Evolutionary conservation across 2,888 invertebrate genomes (phyloP).

Genomic region (Melanotus villosus): DNA sequence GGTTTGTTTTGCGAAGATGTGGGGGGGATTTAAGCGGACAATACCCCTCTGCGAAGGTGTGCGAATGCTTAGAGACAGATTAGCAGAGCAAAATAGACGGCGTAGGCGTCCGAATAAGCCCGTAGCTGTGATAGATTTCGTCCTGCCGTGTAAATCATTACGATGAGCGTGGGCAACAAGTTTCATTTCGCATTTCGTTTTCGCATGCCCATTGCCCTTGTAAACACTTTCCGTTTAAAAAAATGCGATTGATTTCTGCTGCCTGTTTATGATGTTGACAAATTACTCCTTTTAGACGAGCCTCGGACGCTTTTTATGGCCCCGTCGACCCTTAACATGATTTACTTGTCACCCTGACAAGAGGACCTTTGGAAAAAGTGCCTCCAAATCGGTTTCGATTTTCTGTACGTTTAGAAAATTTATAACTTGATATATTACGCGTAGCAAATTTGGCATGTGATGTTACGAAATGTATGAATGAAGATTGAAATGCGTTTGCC

Average conservation of each 20-base stretch:
- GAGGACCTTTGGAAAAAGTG: constrained; percentile 2
- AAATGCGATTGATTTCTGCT: constrained; percentile 21
- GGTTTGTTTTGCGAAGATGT: constrained; percentile 1
- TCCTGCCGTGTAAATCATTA: constrained; percentile 29
- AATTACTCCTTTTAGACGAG: constrained; percentile 5
- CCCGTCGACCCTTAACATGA: constrained; percentile 14
- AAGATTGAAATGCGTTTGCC: neutral
- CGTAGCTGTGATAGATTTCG: constrained; percentile 14
- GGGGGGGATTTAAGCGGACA: constrained; percentile 1
- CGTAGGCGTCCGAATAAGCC: constrained; percentile 25
- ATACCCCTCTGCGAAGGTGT: constrained; percentile 20
- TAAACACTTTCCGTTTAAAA: constrained; percentile 7
- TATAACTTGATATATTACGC: constrained; percentile 4
- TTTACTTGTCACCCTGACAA: constrained; percentile 27
- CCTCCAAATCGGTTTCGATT: constrained; percentile 25
- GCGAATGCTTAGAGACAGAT: constrained; percentile 20
- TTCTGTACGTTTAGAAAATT: constrained; percentile 18
- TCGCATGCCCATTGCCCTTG: constrained; percentile 2
- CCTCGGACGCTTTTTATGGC: neutral
- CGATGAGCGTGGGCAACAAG: constrained; percentile 5
- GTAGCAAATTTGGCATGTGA: constrained; percentile 20
- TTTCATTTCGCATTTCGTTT: neutral
- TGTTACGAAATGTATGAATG: neutral
- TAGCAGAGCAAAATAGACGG: constrained; percentile 16
- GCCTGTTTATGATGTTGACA: constrained; percentile 24